Conservation (phyloP, 2,888 invertebrate genomes). For the Aricia artaxerxes region DNA sequence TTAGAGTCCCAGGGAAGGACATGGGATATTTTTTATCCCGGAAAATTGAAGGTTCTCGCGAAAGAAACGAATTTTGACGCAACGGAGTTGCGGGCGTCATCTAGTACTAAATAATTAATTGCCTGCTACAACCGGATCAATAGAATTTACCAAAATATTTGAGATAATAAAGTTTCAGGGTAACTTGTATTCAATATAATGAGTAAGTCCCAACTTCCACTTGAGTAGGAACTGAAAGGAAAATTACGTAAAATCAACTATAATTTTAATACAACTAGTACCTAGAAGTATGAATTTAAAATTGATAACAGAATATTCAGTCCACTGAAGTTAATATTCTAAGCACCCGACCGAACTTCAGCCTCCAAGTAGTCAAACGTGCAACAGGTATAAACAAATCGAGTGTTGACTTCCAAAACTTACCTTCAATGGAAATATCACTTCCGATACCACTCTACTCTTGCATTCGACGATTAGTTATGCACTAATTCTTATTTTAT, state of each 20-base stretch:
- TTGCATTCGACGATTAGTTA: not conserved
- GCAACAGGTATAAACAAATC: constrained; percentile 28
- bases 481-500: not conserved
- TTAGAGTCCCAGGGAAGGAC: no score
- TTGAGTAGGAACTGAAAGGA: not conserved
- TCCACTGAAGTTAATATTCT: not conserved
- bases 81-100: no score
- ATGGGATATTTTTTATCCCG: no score
- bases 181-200: not conserved
- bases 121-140: not conserved
- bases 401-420: not conserved
- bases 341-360: not conserved
- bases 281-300: not conserved
- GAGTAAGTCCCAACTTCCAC: not conserved
- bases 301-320: constrained; percentile 6
- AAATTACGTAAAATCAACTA: not conserved
- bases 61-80: no score
- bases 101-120: not conserved
- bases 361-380: not conserved
- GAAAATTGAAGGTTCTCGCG: no score
- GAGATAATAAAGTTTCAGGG: not conserved
- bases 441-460: not conserved
- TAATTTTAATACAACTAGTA: not conserved
- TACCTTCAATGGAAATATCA: constrained; percentile 1
- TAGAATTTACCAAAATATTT: not conserved